Base-by-base conservation (phyloP, 1,140 invertebrate genomes). In the Heliconius hermathena region DNA sequence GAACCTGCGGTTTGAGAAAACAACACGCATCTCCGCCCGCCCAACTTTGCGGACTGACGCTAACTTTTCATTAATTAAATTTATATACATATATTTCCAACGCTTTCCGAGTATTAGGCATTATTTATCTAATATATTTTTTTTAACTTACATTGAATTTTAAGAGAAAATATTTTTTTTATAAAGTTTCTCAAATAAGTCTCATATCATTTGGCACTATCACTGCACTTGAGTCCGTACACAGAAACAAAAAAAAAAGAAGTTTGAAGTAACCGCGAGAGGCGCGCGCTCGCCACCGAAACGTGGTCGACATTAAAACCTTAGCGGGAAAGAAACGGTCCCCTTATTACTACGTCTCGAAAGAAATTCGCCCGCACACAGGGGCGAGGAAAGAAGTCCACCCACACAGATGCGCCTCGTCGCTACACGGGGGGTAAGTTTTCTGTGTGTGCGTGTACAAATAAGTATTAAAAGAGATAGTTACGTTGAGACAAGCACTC, bases 291-390 rank as follows among this genome's bases (percentile, higher is more conserved):
- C 92, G 90, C 91, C 89, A 88, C 93, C 91, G 89, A 93, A 94
- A 88, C 93, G 92, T 93, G 93, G 91, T 93, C 93, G 90, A 93
- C 93, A 94, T 94, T 94, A 94, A 94, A 93, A 94, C 93, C 93
- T 94, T 93, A 91, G 92, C 90, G 93, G 92, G 93, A 92, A 94
- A 93, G 91, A 93, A 94, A 94, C 90, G 86, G 91, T 94, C 92
- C 93, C 93, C 93, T 94, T 94, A 94, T 94, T 94, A 94, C 92
- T 94, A 94, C 92, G 91, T 94, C 93, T 94, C 93, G 91, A 94
- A 94, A 94, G 93, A 94, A 94, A 94, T 93, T 92, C 91, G 75
- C 89, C 82, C 90, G 89, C 93, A 92, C 93, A 94, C 92, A 94
- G 89, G 76, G 89, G 82, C 88, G 78, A 77, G 88, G 84, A 93